Conservation (phyloP, 2,888 invertebrate genomes). For the Apodemia mormo region DNA sequence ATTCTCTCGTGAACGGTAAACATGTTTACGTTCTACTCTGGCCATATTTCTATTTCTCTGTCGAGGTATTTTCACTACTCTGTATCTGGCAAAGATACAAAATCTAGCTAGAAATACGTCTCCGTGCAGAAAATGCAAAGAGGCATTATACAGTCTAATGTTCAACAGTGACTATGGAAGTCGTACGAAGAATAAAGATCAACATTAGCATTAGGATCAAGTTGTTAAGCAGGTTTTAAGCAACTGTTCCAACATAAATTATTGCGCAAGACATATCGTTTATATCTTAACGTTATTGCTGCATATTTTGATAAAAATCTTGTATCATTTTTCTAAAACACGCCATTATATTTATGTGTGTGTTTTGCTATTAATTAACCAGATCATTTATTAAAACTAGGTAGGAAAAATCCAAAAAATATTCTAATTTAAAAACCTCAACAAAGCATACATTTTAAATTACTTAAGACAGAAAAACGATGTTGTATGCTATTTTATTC, state of each 20-base stretch:
- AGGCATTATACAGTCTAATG: conserved; percentile 46
- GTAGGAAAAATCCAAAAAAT: too few species aligned
- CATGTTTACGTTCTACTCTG: conserved; percentile 71
- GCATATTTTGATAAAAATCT: not conserved
- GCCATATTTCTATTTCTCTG: conserved; percentile 70
- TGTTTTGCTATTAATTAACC: not conserved
- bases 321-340: not conserved
- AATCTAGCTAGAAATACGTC: conserved; percentile 50
- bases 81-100: conserved; percentile 56
- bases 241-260: conserved; percentile 19
- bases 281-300: not conserved
- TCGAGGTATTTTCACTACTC: conserved; percentile 64
- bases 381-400: not conserved
- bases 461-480: too few species aligned
- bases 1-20: conserved; percentile 65
- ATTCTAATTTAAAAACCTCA: too few species aligned
- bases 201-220: conserved; percentile 36
- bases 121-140: conserved; percentile 42
- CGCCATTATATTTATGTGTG: not conserved
- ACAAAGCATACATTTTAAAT: too few species aligned
- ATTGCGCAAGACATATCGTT: conserved; percentile 8
- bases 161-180: conserved; percentile 32
- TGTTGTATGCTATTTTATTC: too few species aligned
- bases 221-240: conserved; percentile 33
- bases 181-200: conserved; percentile 33